A percentile compares a stretch with the other conserved stretches of the same genome.
These are phyloP conservation scores for Bhutanitis thaidina DNA, from an alignment of 2,888 invertebrate genomes.

Conservation along the genomic window DNA sequence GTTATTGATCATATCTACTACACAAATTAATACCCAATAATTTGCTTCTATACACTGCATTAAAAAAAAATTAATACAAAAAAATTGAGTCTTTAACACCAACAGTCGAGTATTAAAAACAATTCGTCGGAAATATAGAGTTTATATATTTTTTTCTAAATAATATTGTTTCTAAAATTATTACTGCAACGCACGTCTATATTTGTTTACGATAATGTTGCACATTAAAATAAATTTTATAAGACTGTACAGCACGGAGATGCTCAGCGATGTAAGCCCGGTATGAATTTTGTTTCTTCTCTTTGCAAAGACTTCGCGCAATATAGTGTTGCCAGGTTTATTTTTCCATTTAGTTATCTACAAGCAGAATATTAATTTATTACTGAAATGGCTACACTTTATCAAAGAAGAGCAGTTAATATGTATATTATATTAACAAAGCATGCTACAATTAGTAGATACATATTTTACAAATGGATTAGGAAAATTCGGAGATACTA, in stretches of 20 bases:
- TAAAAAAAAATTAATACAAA: neutral
- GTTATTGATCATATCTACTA: neutral
- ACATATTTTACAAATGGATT: too few relatives aligned
- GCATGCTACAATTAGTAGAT: too few relatives aligned
- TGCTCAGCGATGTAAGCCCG: constrained; percentile 39
- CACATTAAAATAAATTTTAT: constrained; percentile 42
- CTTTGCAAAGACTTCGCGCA: constrained; percentile 49
- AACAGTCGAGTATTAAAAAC: neutral
- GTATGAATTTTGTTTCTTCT: constrained; percentile 48
- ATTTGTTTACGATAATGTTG: constrained; percentile 44
- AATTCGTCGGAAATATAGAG: too few relatives aligned
- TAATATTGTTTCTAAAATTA: constrained; percentile 8
- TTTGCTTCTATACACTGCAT: neutral
- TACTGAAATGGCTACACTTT: constrained; percentile 61
- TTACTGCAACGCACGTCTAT: constrained; percentile 11
- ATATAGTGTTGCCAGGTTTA: constrained; percentile 37
- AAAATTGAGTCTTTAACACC: neutral
- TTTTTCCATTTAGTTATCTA: constrained; percentile 33
- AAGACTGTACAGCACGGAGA: constrained; percentile 39
- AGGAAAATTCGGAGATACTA: too few relatives aligned
- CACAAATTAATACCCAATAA: neutral
- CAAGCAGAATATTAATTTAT: constrained; percentile 54
- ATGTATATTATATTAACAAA: too few relatives aligned
- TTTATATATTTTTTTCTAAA: neutral
- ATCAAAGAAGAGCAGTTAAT: constrained; percentile 41